Conservation (phyloP, 2,888 invertebrate species). For the Megastigmus dorsalis region DNA sequence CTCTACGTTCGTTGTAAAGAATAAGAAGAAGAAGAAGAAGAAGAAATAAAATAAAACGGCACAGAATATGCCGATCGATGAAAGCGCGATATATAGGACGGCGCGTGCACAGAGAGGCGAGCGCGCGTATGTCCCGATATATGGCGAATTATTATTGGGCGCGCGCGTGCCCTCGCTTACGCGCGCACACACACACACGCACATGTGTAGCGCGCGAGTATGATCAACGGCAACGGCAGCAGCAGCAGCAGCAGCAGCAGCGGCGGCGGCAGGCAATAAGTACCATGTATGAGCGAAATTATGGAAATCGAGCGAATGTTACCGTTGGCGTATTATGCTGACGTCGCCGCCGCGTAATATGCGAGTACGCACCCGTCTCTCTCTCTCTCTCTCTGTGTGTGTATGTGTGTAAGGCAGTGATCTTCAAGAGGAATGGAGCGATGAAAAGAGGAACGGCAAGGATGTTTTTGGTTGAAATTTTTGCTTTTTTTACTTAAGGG, state of each 20-base stretch:
- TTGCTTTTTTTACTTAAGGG: too few relatives aligned
- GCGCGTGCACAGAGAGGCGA: too few relatives aligned
- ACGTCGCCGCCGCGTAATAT: slow-evolving; percentile 3
- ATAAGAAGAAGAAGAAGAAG: neutral
- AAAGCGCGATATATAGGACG: slow-evolving; percentile 45
- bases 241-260: neutral
- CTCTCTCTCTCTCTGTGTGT: too few relatives aligned
- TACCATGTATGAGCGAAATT: slow-evolving; percentile 34
- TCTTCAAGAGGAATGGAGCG: neutral
- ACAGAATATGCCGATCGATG: slow-evolving; percentile 37
- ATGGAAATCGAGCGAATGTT: slow-evolving; percentile 48
- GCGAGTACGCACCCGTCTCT: too few relatives aligned
- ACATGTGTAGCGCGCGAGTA: neutral
- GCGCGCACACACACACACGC: neutral
- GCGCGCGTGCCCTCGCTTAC: slow-evolving; percentile 13
- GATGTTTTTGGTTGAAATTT: too few relatives aligned
- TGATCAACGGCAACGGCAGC: too few relatives aligned
- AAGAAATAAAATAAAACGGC: slow-evolving; percentile 4
- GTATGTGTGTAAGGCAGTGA: neutral
- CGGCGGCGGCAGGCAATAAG: neutral
- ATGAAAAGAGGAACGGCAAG: neutral
- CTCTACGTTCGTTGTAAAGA: neutral
- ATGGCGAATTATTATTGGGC: slow-evolving; percentile 28
- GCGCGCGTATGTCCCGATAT: neutral
- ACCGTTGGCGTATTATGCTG: slow-evolving; percentile 35